These are phyloP conservation scores for Neodontobutis hainanensis DNA, from an alignment of 2,113 vertebrate species.

Conservation along the genomic window DNA sequence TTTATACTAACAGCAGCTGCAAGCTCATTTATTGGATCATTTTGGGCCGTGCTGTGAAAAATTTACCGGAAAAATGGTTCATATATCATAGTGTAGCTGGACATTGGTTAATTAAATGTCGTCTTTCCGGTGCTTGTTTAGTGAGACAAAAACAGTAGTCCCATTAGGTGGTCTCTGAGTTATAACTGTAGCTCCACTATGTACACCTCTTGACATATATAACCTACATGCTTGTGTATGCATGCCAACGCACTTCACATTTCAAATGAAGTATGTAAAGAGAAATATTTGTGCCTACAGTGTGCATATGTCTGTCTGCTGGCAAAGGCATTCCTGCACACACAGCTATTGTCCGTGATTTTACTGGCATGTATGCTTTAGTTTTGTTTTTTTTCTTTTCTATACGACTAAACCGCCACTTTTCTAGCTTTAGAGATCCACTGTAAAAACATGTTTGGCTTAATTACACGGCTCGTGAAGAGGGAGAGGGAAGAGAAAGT, in stretches of 20 bases:
- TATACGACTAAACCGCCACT: slow-evolving; percentile 47
- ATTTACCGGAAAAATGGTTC: not conserved
- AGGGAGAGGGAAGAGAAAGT: slow-evolving; percentile 66
- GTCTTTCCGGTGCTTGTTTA: not conserved
- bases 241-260: slow-evolving; percentile 11
- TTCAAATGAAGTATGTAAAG: slow-evolving; percentile 20
- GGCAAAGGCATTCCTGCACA: slow-evolving; percentile 40
- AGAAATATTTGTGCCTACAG: slow-evolving; percentile 9
- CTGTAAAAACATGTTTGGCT: slow-evolving; percentile 65
- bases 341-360: slow-evolving; percentile 47
- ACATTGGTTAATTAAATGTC: not conserved
- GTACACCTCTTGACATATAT: not conserved
- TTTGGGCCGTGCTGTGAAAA: not conserved
- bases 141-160: slow-evolving; percentile 2
- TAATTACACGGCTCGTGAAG: slow-evolving; percentile 60
- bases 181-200: not conserved
- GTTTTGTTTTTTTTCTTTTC: not conserved
- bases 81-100: not conserved
- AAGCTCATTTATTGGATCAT: not conserved
- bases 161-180: not conserved
- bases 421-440: slow-evolving; percentile 48
- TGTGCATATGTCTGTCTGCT: slow-evolving; percentile 36
- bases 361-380: slow-evolving; percentile 30
- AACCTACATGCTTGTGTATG: slow-evolving; percentile 11
- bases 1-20: not conserved